These are phyloP conservation scores for Zootermopsis nevadensis DNA, from an alignment of 2,888 invertebrate species.

Conservation along the genomic window DNA sequence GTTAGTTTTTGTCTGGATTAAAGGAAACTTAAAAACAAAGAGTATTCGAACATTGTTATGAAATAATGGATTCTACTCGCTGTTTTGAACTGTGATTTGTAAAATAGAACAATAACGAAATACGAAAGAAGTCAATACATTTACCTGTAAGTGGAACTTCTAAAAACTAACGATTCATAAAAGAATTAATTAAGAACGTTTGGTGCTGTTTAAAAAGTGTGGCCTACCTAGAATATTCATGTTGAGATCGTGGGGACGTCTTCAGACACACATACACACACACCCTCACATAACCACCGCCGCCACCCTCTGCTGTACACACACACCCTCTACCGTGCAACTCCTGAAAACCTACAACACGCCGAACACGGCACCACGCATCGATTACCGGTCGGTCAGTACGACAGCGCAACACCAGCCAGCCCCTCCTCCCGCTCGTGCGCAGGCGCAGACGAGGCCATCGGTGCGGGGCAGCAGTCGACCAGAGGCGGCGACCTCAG, in stretches of 20 bases:
- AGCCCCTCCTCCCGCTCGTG: neutral
- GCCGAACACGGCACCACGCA: neutral
- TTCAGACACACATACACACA: constrained; percentile 8
- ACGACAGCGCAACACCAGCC: neutral
- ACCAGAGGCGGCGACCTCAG: neutral
- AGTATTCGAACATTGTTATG: no score
- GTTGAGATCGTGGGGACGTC: constrained; percentile 13
- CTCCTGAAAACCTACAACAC: constrained; percentile 13
- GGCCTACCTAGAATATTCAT: constrained; percentile 9
- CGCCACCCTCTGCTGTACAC: neutral
- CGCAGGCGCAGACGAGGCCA: neutral
- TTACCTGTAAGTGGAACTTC: no score
- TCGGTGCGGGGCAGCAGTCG: neutral
- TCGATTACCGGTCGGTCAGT: neutral
- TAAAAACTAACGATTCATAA: no score
- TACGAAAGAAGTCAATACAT: no score
- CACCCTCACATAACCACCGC: constrained; percentile 1
- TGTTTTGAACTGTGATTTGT: no score
- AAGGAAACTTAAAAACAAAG: no score
- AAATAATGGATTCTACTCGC: no score
- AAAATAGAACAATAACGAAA: no score
- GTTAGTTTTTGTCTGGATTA: no score
- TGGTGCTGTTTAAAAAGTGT: neutral
- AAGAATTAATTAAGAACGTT: neutral
- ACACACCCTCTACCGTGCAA: constrained; percentile 7